These are phyloP conservation scores for Corticium candelabrum DNA, from an alignment of 37 sponge, comb jelly and placozoan genomes.

Conservation along the genomic window DNA sequence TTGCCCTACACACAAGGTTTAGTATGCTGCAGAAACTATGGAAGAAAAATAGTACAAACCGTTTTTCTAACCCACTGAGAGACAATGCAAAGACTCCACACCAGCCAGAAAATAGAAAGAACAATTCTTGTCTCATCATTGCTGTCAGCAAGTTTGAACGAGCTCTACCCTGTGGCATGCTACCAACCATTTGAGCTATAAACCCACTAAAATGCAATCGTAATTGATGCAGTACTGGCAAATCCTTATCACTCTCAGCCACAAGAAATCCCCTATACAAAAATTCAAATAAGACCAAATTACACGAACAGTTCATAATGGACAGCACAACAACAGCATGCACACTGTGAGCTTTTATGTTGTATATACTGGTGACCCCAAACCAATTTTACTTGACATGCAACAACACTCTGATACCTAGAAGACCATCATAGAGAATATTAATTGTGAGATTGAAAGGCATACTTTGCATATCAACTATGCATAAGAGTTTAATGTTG, in stretches of 20 bases:
- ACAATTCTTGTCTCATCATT: slow-evolving; percentile 35
- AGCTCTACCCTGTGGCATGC: slow-evolving; percentile 37
- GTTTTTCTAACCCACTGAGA: background rate
- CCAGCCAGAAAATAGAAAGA: slow-evolving; percentile 60
- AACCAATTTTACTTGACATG: too few species aligned
- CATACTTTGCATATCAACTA: too few species aligned
- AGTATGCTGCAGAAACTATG: background rate
- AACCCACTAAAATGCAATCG: slow-evolving; percentile 47
- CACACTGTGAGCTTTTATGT: too few species aligned
- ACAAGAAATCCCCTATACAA: slow-evolving; percentile 47
- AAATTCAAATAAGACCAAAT: background rate
- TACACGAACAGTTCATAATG: background rate
- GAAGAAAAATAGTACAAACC: background rate
- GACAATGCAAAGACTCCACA: slow-evolving; percentile 43
- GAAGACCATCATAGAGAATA: too few species aligned
- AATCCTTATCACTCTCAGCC: slow-evolving; percentile 45
- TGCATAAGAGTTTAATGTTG: too few species aligned
- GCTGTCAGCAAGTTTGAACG: background rate
- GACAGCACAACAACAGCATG: too few species aligned
- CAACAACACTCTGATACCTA: too few species aligned
- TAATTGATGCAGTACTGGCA: slow-evolving; percentile 20
- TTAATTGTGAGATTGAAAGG: too few species aligned
- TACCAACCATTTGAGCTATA: slow-evolving; percentile 48
- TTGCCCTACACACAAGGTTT: background rate
- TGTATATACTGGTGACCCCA: too few species aligned